Evolutionary conservation across 2,888 invertebrate species (phyloP).

Genomic region (Drosophila yooni): DNA sequence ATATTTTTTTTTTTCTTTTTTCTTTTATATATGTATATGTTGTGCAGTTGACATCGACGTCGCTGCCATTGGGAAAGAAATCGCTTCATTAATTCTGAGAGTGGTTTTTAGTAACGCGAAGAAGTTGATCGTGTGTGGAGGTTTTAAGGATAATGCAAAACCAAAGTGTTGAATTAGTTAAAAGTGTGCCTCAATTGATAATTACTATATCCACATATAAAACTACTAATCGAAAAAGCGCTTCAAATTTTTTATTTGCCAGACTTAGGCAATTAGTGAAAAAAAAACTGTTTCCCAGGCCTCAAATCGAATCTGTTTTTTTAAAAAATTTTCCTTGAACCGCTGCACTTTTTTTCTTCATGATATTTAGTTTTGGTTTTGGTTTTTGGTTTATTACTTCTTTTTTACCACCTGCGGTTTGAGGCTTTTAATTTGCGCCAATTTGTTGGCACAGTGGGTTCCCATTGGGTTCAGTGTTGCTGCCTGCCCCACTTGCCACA

Average conservation of each 20-base stretch:
- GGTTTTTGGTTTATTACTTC: conserved; percentile 25
- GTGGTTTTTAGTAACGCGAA: conserved; percentile 42
- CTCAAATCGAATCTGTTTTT: conserved; percentile 66
- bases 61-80: conserved; percentile 27
- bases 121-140: conserved; percentile 48
- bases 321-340: conserved; percentile 32
- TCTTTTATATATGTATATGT: background rate
- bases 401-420: conserved; percentile 64
- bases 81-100: conserved; percentile 12
- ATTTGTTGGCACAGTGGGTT: conserved; percentile 55
- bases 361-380: conserved; percentile 1
- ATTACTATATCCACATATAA: background rate
- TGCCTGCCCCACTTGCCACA: conserved; percentile 8
- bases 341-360: conserved; percentile 20
- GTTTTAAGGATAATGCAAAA: background rate
- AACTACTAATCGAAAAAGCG: background rate
- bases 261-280: conserved; percentile 53
- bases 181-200: background rate
- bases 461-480: conserved; percentile 16
- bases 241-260: background rate
- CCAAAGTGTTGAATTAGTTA: background rate
- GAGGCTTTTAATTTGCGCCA: conserved; percentile 66
- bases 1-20: no score
- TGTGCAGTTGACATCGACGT: conserved; percentile 28
- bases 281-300: conserved; percentile 49